Evolutionary conservation across 2,888 invertebrate species (phyloP), one percentile per base, ranked within the genome.

Genomic region (Metallyticus violacea): DNA sequence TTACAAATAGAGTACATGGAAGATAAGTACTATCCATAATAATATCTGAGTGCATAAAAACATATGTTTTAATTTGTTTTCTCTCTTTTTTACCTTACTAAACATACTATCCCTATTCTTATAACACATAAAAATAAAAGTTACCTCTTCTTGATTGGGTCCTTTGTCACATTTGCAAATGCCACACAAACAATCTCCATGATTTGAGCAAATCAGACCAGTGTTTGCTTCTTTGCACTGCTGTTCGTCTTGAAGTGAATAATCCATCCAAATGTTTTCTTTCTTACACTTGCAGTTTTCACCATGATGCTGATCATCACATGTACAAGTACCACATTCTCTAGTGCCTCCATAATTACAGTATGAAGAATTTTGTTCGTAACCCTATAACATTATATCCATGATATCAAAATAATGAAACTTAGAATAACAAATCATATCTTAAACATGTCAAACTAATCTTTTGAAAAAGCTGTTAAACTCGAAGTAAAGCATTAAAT

Each of bases 101-200:
- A n/a, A n/a, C n/a, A n/a, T n/a, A n/a, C n/a, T n/a, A n/a, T n/a
- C n/a, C n/a, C n/a, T n/a, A n/a, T n/a, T n/a, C n/a, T n/a, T n/a
- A n/a, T n/a, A n/a, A n/a, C n/a, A n/a, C 28, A 27, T 6, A 22
- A 80, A 27, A 6, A 7, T 1, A 15, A 2, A n/a, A 25, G 81
- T 86, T 78, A 86, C 86, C 85, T 87, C 78, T 77, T 22, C 7
- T 15, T 78, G 77, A 78, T 87, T 78, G 0, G 62, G 76, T 4
- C 87, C 76, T 25, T 6, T 26, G 29, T 29, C 25, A 9, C 95
- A 95, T 15, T 91, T 91, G 89, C 95, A 95, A 27, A 91, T 91
- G 0, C 94, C 94, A 89, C 95, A 94, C 40, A 93, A 93, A 91
- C 97, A 97, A 1, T 91, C 91, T 0, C 97, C 97, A 85, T 92